These are phyloP conservation scores for Drosophila biarmipes DNA, from an alignment of 1,140 invertebrate genomes.

Conservation along the genomic window DNA sequence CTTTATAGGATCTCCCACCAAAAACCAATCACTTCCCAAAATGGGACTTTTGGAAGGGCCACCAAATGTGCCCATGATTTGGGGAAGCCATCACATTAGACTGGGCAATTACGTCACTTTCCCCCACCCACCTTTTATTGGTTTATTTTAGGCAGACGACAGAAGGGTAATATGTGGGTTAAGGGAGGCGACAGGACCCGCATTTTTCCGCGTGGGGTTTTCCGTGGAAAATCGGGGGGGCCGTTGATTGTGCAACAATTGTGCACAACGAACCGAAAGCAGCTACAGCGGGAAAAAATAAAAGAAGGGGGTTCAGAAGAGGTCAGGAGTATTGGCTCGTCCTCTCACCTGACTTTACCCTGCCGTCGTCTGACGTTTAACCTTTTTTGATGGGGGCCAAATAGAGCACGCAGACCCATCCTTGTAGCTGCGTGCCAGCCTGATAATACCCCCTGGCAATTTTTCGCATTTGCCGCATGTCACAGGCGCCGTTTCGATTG, in stretches of 20 bases:
- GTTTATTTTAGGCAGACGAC: constrained; percentile 35
- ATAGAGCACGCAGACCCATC: constrained; percentile 12
- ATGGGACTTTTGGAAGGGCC: not conserved
- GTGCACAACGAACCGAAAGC: constrained; percentile 50
- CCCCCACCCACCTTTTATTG: constrained; percentile 15
- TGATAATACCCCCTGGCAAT: constrained; percentile 64
- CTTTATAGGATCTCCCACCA: not conserved
- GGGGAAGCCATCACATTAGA: constrained; percentile 34
- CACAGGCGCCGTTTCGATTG: constrained; percentile 62
- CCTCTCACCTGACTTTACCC: constrained; percentile 49
- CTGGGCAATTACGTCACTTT: constrained; percentile 44
- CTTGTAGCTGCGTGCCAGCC: constrained; percentile 8
- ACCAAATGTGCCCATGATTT: constrained; percentile 20
- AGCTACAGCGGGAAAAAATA: not conserved
- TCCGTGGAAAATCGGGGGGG: not conserved
- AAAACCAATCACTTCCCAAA: constrained; percentile 21
- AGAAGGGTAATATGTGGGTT: constrained; percentile 14
- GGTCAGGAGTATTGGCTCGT: constrained; percentile 35
- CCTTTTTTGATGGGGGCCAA: constrained; percentile 20
- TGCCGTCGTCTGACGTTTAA: constrained; percentile 48
- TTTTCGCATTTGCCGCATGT: constrained; percentile 72
- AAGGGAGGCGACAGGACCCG: constrained; percentile 6
- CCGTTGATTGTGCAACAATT: constrained; percentile 69
- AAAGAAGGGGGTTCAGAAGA: constrained; percentile 15
- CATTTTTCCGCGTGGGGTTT: constrained; percentile 14